phyloP scores from a whole-genome alignment of 35 echinoderm and acorn worm genomes.

The Diadema setosum region DNA sequence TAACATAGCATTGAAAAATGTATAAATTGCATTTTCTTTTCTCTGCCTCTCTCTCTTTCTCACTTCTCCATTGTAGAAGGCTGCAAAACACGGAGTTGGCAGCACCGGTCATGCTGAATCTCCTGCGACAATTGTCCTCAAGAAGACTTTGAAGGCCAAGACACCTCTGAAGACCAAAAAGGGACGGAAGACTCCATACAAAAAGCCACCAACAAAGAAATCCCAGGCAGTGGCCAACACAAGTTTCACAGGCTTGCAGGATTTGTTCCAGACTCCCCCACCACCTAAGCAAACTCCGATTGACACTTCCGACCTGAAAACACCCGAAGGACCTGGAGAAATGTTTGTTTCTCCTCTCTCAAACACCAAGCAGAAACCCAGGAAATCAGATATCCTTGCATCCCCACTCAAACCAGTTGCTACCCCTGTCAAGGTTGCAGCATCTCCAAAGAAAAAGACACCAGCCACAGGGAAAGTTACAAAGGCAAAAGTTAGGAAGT shows the following conservation, averaged over 20 bases:
- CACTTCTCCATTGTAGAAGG: slow-evolving; percentile 5
- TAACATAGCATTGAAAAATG: too few relatives aligned
- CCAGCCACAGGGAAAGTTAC: slow-evolving; percentile 16
- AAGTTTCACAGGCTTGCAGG: slow-evolving; percentile 69
- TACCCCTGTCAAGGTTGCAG: slow-evolving; percentile 34
- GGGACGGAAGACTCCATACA: slow-evolving; percentile 91
- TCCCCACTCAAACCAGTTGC: slow-evolving; percentile 37
- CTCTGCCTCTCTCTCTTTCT: background rate
- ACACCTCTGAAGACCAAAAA: slow-evolving; percentile 63
- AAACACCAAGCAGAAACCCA: slow-evolving; percentile 46
- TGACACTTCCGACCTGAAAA: slow-evolving; percentile 48
- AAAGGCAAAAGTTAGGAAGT: slow-evolving; percentile 42
- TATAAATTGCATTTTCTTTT: too few relatives aligned
- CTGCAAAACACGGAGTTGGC: slow-evolving; percentile 62
- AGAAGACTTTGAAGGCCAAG: slow-evolving; percentile 25
- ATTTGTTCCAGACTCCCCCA: slow-evolving; percentile 82
- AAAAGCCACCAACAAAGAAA: slow-evolving; percentile 62
- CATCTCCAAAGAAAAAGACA: slow-evolving; percentile 38
- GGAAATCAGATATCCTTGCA: slow-evolving; percentile 11
- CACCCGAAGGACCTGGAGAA: slow-evolving; percentile 84
- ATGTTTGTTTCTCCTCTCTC: slow-evolving; percentile 88
- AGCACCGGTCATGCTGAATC: slow-evolving; percentile 96
- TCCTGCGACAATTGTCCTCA: slow-evolving; percentile 92
- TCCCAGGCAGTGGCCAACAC: slow-evolving; percentile 26
- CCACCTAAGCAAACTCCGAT: slow-evolving; percentile 36